These are phyloP conservation scores for Melieria picta DNA, from an alignment of 2,888 invertebrate species.

Conservation along the genomic window DNA sequence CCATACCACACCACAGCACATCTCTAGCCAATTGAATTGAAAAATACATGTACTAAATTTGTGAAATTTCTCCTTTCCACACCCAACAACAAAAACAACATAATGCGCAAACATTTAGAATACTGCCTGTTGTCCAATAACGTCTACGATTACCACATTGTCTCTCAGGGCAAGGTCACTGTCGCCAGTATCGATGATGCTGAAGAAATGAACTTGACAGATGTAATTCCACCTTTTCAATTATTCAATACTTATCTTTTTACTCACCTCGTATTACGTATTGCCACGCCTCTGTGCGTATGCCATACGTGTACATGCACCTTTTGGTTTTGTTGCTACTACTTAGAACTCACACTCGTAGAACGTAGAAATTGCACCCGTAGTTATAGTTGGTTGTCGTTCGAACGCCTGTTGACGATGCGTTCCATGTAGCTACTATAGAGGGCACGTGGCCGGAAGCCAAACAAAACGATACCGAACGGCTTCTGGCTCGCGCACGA, in stretches of 20 bases:
- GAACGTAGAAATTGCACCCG: not conserved
- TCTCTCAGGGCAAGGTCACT: slow-evolving; percentile 93
- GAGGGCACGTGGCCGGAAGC: too few species aligned
- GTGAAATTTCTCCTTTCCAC: slow-evolving; percentile 29
- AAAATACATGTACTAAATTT: slow-evolving; percentile 32
- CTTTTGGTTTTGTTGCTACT: slow-evolving; percentile 1
- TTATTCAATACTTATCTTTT: slow-evolving; percentile 33
- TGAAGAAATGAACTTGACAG: slow-evolving; percentile 86
- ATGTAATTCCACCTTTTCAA: slow-evolving; percentile 71
- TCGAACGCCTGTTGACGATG: too few species aligned
- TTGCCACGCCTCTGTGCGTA: slow-evolving; percentile 7
- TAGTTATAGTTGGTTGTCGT: too few species aligned
- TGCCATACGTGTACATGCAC: not conserved
- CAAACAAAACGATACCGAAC: too few species aligned
- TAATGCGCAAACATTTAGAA: slow-evolving; percentile 48
- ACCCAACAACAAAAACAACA: slow-evolving; percentile 18
- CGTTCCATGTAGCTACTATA: too few species aligned
- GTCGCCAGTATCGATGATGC: slow-evolving; percentile 93
- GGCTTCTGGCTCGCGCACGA: too few species aligned
- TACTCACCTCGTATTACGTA: slow-evolving; percentile 22
- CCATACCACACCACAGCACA: slow-evolving; percentile 25
- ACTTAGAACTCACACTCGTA: not conserved
- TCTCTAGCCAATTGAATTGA: slow-evolving; percentile 22
- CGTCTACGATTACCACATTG: slow-evolving; percentile 87
- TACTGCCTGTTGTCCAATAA: slow-evolving; percentile 80